These are phyloP conservation scores for Embidobia sp. DNA, from an alignment of 2,888 invertebrate genomes.

Conservation along the genomic window DNA sequence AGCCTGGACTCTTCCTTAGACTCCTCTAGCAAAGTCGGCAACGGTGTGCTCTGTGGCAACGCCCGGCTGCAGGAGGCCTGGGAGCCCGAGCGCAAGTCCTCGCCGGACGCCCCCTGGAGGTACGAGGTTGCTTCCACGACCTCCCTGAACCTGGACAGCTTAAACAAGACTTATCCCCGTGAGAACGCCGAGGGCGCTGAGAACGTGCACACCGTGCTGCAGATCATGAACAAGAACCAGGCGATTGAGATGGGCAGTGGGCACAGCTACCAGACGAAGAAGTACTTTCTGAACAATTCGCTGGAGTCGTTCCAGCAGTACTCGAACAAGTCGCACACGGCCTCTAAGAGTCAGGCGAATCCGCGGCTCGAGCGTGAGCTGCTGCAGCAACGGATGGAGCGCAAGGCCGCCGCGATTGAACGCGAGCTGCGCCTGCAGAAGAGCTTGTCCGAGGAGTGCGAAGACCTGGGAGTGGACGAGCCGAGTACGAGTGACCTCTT, in stretches of 20 bases:
- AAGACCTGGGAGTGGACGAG: constrained; percentile 90
- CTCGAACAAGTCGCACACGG: constrained; percentile 70
- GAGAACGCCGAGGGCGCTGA: constrained; percentile 73
- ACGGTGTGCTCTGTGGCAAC: constrained; percentile 78
- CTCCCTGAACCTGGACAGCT: constrained; percentile 73
- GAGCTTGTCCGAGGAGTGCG: constrained; percentile 90
- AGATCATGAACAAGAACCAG: constrained; percentile 78
- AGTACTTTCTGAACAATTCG: constrained; percentile 78
- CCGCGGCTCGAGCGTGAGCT: constrained; percentile 75
- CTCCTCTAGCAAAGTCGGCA: constrained; percentile 75
- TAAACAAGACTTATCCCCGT: constrained; percentile 73
- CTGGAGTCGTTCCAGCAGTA: constrained; percentile 76
- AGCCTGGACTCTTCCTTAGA: constrained; percentile 73
- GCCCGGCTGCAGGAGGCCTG: constrained; percentile 80
- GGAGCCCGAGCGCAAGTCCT: constrained; percentile 78
- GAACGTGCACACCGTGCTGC: constrained; percentile 76
- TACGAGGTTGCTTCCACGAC: constrained; percentile 76
- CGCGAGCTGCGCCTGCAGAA: constrained; percentile 85
- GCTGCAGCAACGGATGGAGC: constrained; percentile 75
- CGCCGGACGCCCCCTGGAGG: constrained; percentile 80
- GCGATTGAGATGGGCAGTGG: constrained; percentile 60
- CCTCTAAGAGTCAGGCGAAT: constrained; percentile 72
- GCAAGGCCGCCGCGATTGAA: constrained; percentile 83
- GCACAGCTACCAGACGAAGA: constrained; percentile 77
- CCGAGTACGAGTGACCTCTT: constrained; percentile 91